A percentile compares a stretch with the other conserved stretches of the same genome.
Conservation (phyloP, 2,797 vertebrate genomes). For the Phyllotis vaccarum region DNA sequence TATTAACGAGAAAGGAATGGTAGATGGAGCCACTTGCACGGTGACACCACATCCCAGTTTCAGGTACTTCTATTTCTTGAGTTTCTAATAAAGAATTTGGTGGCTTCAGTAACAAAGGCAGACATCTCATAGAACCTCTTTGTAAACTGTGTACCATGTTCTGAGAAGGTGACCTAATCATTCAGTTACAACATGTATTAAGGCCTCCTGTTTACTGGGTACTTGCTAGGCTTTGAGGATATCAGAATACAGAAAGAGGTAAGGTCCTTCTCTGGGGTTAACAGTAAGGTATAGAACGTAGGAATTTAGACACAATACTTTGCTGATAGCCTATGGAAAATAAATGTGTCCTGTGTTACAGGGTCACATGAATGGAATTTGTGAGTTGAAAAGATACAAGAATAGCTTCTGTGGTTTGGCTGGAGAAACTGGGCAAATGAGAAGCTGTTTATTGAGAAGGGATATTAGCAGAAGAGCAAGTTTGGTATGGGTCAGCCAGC, state of each 20-base stretch:
- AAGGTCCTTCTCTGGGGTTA: not conserved
- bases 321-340: not conserved
- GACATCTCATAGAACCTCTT: not conserved
- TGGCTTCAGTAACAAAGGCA: not conserved
- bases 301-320: not conserved
- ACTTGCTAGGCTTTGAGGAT: not conserved
- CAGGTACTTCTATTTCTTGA: conserved; percentile 89
- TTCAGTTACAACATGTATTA: not conserved
- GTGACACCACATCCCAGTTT: conserved; percentile 96
- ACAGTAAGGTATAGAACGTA: not conserved
- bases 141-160: not conserved
- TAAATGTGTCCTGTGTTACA: not conserved
- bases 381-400: not conserved
- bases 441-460: conserved; percentile 11
- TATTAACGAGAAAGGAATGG: conserved; percentile 96
- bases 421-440: not conserved
- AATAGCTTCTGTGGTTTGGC: not conserved
- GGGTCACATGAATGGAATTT: not conserved
- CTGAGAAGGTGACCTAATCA: not conserved
- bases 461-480: not conserved
- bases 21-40: conserved; percentile 93
- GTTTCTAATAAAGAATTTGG: conserved; percentile 21
- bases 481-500: not conserved
- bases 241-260: not conserved
- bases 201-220: not conserved